Evolutionary conservation across 1,140 invertebrate genomes (phyloP), one percentile per base, ranked within the genome.

Genomic region (Pygmarrhopalites habei): DNA sequence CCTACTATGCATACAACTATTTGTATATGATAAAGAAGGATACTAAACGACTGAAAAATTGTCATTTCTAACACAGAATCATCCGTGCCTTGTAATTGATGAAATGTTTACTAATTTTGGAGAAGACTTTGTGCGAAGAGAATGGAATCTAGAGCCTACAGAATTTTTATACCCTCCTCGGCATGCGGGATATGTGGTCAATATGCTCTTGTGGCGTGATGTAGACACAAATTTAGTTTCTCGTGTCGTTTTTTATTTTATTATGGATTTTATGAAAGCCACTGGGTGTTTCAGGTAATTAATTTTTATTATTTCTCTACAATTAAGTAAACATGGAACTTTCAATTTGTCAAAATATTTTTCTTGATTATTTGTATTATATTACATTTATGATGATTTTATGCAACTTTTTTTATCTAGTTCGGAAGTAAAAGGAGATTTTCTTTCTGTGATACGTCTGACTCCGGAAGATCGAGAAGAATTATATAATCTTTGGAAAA

Each of bases 181-280:
- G 25, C 64, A 71, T 62, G 39, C 61, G 25, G 66, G 58, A 2
- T 66, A 66, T 47, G 59, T 71, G 21, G 14, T 66, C 7, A 71
- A 71, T 43, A 66, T 71, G 66, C 46, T 68, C 21, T 35, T 63
- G 64, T 71, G 66, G 66, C 25, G 19, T n/a, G 29, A 61, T 26
- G 49, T 44, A 10, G 60, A 66, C 28, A 21, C 46, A 1, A 63
- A 62, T 32, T 32, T 49, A 3, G 58, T 71, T 15, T 52, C 63
- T 26, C 44, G 63, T 19, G 57, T 68, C 29, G 49, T 65, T 17
- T 56, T 53, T 1, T 68, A 68, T 32, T 68, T 64, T 29, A 19
- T 68, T 2, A 46, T 68, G 3, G 67, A 68, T 60, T 32, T 63
- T 53, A 44, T 47, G 29, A 57, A n/a, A 44, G 32, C 41, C 5